These are phyloP conservation scores for Catocala sponsa DNA, from an alignment of 2,888 invertebrate species.

Conservation along the genomic window DNA sequence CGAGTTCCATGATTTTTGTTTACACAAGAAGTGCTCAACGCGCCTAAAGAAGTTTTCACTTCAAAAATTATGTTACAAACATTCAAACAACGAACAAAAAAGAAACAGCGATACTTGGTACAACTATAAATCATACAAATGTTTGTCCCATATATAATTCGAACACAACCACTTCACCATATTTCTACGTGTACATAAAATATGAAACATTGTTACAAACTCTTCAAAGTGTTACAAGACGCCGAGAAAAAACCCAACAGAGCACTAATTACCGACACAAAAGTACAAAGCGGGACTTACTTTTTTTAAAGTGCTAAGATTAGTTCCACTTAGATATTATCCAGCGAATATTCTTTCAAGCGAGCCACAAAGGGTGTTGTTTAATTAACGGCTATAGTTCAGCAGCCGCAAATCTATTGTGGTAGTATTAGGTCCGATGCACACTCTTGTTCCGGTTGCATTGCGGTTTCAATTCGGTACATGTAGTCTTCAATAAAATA, in stretches of 20 bases:
- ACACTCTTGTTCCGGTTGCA: neutral
- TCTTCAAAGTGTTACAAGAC: neutral
- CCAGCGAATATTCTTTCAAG: constrained; percentile 4
- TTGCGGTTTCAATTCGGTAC: neutral
- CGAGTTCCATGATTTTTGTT: too few species aligned
- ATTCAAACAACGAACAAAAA: too few species aligned
- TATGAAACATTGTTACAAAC: neutral
- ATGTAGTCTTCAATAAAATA: neutral
- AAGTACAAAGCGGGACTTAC: neutral
- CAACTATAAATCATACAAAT: too few species aligned
- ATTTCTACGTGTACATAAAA: neutral
- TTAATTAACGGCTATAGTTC: constrained; percentile 15
- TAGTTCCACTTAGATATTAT: constrained; percentile 4
- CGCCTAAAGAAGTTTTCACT: too few species aligned
- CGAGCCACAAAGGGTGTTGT: constrained; percentile 9
- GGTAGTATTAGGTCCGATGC: neutral
- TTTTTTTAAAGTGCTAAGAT: constrained; percentile 4
- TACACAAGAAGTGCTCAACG: too few species aligned
- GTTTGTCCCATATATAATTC: too few species aligned
- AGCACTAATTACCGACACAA: constrained; percentile 2
- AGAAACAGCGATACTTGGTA: too few species aligned
- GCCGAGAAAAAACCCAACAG: neutral
- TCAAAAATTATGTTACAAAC: too few species aligned
- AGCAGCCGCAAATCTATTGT: constrained; percentile 13
- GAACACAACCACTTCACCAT: too few species aligned